These are phyloP conservation scores for Clostera curtula DNA, from an alignment of 2,888 invertebrate genomes.

Conservation along the genomic window DNA sequence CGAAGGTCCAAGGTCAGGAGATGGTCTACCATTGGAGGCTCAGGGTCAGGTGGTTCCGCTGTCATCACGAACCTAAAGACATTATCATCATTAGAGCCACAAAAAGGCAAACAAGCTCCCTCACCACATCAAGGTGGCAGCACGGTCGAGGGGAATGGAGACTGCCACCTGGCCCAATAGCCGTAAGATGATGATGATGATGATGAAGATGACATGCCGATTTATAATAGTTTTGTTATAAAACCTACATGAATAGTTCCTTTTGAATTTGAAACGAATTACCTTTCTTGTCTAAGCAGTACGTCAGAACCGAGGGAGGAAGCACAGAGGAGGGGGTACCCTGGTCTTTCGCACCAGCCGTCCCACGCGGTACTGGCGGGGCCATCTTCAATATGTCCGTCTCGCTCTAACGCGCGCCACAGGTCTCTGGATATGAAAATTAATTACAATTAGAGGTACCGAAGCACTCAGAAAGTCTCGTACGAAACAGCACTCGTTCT, in stretches of 20 bases:
- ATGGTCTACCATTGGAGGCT: conserved; percentile 48
- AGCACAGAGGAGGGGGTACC: conserved; percentile 86
- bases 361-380: conserved; percentile 54
- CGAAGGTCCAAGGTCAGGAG: conserved; percentile 56
- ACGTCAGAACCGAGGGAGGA: conserved; percentile 76
- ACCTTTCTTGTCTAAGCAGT: conserved; percentile 80
- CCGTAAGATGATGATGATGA: no score
- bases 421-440: conserved; percentile 78
- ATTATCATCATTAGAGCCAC: background rate
- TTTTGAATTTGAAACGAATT: conserved; percentile 34
- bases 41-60: conserved; percentile 60
- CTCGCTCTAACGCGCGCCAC: conserved; percentile 77
- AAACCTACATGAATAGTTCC: no score
- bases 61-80: conserved; percentile 62
- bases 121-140: no score
- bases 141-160: no score
- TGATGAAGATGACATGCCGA: no score
- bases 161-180: no score
- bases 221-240: no score
- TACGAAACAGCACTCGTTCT: no score
- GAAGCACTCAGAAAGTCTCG: no score
- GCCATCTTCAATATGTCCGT: conserved; percentile 32
- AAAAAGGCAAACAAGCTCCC: no score
- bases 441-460: background rate
- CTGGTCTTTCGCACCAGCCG: conserved; percentile 87